phyloP scores from a whole-genome alignment of 2,797 vertebrate species.

The Phataginus tricuspis region DNA sequence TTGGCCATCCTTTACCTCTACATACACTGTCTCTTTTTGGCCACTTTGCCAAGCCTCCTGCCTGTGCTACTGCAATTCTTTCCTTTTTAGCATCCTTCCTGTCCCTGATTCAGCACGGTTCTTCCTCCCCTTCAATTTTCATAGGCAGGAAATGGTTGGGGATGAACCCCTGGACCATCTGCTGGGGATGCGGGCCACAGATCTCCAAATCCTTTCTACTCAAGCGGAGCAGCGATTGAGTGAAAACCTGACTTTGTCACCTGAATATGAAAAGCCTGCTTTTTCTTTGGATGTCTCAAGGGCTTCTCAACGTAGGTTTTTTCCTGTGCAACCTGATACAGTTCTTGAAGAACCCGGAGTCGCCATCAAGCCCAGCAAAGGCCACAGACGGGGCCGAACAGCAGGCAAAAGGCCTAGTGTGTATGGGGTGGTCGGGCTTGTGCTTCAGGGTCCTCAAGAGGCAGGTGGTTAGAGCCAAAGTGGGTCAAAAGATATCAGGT shows the following conservation, averaged over 20 bases:
- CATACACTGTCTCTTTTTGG: neutral
- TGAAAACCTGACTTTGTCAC: slow-evolving; percentile 67
- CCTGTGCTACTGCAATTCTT: neutral
- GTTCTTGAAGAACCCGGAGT: neutral
- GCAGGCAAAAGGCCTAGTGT: slow-evolving; percentile 56
- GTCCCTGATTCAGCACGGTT: neutral
- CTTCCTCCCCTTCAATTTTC: slow-evolving; percentile 43
- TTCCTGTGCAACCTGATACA: neutral
- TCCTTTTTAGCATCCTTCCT: neutral
- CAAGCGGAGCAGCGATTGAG: slow-evolving; percentile 68
- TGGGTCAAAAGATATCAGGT: neutral
- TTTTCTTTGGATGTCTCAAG: slow-evolving; percentile 51
- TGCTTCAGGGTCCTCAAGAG: neutral
- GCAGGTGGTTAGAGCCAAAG: neutral
- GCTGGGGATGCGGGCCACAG: slow-evolving; percentile 67
- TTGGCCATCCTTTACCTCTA: neutral
- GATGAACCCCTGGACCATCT: slow-evolving; percentile 69
- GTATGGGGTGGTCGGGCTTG: slow-evolving; percentile 41
- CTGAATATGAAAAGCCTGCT: neutral
- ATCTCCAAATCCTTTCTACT: slow-evolving; percentile 66
- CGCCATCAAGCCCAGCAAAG: slow-evolving; percentile 53
- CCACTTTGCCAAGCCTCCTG: neutral
- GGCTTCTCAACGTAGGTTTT: accelerated
- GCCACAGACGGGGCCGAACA: slow-evolving; percentile 13
- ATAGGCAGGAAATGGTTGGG: slow-evolving; percentile 71